phyloP scores from a whole-genome alignment of 2,797 vertebrate species.

The Pipistrellus kuhlii region DNA sequence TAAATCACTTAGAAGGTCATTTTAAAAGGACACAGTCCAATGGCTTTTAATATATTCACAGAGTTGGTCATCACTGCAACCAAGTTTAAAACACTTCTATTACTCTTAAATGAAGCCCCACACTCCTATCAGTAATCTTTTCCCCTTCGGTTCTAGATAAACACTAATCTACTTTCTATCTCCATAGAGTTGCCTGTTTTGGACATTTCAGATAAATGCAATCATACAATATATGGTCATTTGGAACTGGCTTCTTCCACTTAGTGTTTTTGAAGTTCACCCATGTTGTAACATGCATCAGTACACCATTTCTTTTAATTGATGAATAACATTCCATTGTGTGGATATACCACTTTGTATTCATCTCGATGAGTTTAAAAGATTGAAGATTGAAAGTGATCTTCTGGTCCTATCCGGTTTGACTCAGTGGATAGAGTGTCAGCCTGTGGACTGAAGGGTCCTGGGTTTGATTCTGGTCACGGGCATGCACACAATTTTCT shows the following conservation, averaged over 20 bases:
- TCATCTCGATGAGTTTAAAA: conserved; percentile 15
- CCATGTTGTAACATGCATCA: not conserved
- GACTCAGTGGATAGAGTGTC: too few relatives aligned
- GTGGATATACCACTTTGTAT: not conserved
- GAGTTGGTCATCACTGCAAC: not conserved
- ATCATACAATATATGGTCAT: not conserved
- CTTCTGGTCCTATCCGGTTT: not conserved
- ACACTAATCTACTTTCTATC: not conserved
- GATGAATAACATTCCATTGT: not conserved
- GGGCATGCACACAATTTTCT: not conserved
- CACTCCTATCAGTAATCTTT: not conserved
- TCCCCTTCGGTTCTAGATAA: not conserved
- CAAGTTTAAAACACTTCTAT: not conserved
- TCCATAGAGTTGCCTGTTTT: not conserved
- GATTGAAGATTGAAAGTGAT: not conserved
- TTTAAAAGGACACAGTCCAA: not conserved
- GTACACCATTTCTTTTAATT: not conserved
- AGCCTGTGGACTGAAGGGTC: too few relatives aligned
- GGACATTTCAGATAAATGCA: not conserved
- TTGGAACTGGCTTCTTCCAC: not conserved
- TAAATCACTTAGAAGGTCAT: not conserved
- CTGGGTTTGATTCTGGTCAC: too few relatives aligned
- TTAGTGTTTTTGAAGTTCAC: not conserved
- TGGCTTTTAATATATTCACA: not conserved
- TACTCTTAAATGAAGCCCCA: not conserved